Evolutionary conservation across 53 echinoderm and acorn worm species (phyloP).

Genomic region (Patiria pectinifera): DNA sequence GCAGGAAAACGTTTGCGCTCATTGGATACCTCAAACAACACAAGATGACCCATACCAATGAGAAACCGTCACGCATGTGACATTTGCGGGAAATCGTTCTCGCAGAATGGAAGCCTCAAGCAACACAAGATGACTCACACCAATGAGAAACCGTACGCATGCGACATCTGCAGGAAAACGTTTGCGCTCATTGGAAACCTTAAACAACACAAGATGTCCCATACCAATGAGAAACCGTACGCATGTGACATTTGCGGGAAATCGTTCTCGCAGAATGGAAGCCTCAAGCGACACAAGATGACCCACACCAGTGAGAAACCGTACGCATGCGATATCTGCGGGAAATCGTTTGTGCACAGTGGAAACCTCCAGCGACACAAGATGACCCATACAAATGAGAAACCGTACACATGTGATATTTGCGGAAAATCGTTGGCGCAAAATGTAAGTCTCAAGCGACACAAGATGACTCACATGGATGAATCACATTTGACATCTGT

Average conservation of each 20-base stretch:
- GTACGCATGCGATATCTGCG: slow-evolving; percentile 35
- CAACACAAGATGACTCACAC: too few relatives aligned
- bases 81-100: too few relatives aligned
- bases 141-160: too few relatives aligned
- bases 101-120: too few relatives aligned
- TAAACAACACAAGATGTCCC: too few relatives aligned
- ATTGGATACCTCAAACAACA: too few relatives aligned
- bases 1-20: too few relatives aligned
- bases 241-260: slow-evolving; percentile 32
- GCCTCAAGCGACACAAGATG: background rate
- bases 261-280: background rate
- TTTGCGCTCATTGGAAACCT: too few relatives aligned
- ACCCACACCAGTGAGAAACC: slow-evolving; percentile 27
- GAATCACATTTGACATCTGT: background rate
- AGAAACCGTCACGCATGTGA: too few relatives aligned
- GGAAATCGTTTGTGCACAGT: slow-evolving; percentile 11
- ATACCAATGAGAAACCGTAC: too few relatives aligned
- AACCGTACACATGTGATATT: slow-evolving; percentile 30
- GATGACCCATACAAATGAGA: slow-evolving; percentile 22
- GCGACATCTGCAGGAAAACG: too few relatives aligned
- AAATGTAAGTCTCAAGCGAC: background rate
- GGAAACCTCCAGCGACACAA: slow-evolving; percentile 27
- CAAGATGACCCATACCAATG: too few relatives aligned
- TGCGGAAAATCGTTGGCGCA: slow-evolving; percentile 49
- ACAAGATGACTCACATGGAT: background rate